A percentile compares a stretch with the other conserved stretches of the same genome.
Evolutionary conservation across 2,797 vertebrate species (phyloP).

Genomic region (Trachops cirrhosus): DNA sequence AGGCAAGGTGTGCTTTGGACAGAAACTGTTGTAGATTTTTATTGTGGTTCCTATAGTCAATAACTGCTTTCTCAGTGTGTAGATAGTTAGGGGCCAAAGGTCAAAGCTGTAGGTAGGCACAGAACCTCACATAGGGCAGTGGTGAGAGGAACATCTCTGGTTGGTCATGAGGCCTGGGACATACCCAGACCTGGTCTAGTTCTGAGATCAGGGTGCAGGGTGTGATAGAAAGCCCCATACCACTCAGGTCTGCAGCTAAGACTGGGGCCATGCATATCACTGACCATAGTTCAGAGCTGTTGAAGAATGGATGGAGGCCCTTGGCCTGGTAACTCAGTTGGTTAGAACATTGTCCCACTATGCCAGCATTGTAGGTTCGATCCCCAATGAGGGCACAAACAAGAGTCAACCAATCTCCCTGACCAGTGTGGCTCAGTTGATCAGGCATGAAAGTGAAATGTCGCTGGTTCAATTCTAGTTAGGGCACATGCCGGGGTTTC

Average conservation of each 20-base stretch:
- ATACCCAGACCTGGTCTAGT: not conserved
- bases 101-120: not conserved
- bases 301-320: too few relatives aligned
- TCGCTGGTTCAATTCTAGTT: not conserved
- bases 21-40: not conserved
- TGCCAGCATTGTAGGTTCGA: too few relatives aligned
- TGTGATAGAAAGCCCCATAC: not conserved
- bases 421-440: too few relatives aligned
- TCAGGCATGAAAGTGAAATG: not conserved
- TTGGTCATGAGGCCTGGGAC: not conserved
- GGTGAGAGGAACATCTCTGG: not conserved
- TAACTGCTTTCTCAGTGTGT: not conserved
- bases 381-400: too few relatives aligned
- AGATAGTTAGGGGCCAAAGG: not conserved
- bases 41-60: not conserved
- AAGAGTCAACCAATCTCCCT: too few relatives aligned
- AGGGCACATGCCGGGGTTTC: not conserved
- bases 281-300: not conserved
- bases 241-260: not conserved
- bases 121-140: not conserved
- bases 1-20: not conserved
- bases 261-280: not conserved
- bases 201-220: not conserved
- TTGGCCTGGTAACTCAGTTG: too few relatives aligned
- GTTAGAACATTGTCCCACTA: too few relatives aligned